These are phyloP conservation scores for Erpetoichthys calabaricus DNA, from an alignment of 2,797 vertebrate species.

Conservation along the genomic window DNA sequence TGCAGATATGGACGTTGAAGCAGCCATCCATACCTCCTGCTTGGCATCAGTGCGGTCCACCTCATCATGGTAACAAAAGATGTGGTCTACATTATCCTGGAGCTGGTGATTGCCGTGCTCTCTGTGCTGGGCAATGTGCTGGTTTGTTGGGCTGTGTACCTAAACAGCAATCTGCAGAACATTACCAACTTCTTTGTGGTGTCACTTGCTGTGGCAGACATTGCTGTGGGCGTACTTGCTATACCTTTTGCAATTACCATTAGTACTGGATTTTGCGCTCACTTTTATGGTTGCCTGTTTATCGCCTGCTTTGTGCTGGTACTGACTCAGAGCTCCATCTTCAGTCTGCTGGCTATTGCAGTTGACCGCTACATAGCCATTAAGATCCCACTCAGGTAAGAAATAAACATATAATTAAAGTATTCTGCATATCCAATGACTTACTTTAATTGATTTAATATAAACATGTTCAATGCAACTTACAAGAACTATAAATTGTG, in stretches of 20 bases:
- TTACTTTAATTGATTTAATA: too few species aligned
- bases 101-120: slow-evolving; percentile 75
- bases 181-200: slow-evolving; percentile 95
- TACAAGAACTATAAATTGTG: too few species aligned
- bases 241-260: slow-evolving; percentile 85
- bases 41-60: slow-evolving; percentile 17
- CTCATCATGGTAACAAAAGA: slow-evolving; percentile 57
- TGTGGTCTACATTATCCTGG: slow-evolving; percentile 67
- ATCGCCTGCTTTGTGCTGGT: slow-evolving; percentile 89
- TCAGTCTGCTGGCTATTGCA: slow-evolving; percentile 89
- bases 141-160: slow-evolving; percentile 86
- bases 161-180: slow-evolving; percentile 88
- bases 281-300: slow-evolving; percentile 88
- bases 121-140: slow-evolving; percentile 84
- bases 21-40: slow-evolving; percentile 30
- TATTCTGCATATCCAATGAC: too few species aligned
- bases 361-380: slow-evolving; percentile 90
- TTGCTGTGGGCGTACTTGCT: slow-evolving; percentile 81
- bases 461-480: too few species aligned
- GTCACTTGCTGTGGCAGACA: slow-evolving; percentile 83
- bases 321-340: slow-evolving; percentile 92
- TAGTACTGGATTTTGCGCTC: slow-evolving; percentile 85
- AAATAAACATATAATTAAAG: not conserved
- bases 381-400: slow-evolving; percentile 83
- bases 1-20: slow-evolving; percentile 77